Evolutionary conservation across 2,797 vertebrate species (phyloP).

Genomic region (Acanthornis magna): DNA sequence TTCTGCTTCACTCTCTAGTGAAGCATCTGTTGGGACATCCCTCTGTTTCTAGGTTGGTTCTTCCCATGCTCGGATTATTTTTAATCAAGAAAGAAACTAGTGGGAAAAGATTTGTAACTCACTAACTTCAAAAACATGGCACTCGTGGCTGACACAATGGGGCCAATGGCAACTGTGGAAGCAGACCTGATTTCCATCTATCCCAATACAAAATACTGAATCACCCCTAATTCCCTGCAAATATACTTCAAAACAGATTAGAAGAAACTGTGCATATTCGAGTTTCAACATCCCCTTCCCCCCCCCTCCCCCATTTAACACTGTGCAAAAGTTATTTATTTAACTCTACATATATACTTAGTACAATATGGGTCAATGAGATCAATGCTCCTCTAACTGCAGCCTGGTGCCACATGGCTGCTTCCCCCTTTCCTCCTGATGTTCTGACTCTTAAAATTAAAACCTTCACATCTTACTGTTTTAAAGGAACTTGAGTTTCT

Average conservation of each 20-base stretch:
- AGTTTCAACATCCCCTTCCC: not conserved
- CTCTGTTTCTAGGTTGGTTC: not conserved
- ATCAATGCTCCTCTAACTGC: not conserved
- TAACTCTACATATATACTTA: constrained; percentile 35
- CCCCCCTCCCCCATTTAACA: constrained; percentile 37
- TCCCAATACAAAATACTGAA: constrained; percentile 55
- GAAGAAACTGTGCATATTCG: constrained; percentile 61
- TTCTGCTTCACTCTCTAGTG: not conserved
- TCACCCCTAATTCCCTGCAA: constrained; percentile 65
- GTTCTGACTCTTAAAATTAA: constrained; percentile 8
- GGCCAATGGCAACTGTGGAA: constrained; percentile 51
- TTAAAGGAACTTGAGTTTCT: constrained; percentile 6
- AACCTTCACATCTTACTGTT: not conserved
- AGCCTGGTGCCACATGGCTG: not conserved
- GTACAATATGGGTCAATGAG: constrained; percentile 8
- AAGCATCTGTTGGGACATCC: not conserved
- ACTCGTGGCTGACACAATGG: not conserved
- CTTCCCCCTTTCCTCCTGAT: not conserved
- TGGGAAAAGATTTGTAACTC: not conserved
- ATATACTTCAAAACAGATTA: constrained; percentile 58
- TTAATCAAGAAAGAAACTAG: not conserved
- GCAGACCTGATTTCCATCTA: constrained; percentile 33
- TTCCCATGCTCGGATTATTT: not conserved
- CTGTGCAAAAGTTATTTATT: constrained; percentile 55
- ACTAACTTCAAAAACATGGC: constrained; percentile 22